These are phyloP conservation scores for Characodon lateralis DNA, from an alignment of 2,797 vertebrate species.

Conservation along the genomic window DNA sequence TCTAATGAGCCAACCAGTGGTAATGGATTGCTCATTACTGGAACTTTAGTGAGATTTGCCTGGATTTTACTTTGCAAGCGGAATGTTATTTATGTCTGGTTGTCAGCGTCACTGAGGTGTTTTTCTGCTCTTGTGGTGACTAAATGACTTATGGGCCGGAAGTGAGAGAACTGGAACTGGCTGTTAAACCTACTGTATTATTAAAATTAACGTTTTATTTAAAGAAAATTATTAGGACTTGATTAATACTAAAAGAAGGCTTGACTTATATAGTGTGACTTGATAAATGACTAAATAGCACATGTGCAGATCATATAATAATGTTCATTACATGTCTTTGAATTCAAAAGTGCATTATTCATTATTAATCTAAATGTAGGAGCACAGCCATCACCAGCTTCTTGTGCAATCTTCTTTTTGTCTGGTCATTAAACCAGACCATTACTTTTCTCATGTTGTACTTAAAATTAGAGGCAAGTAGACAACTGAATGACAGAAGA, in stretches of 20 bases:
- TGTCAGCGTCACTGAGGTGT: slow-evolving; percentile 44
- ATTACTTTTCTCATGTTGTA: neutral
- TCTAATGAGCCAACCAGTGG: slow-evolving; percentile 67
- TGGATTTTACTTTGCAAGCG: slow-evolving; percentile 38
- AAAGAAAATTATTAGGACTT: slow-evolving; percentile 7
- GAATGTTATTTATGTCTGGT: slow-evolving; percentile 27
- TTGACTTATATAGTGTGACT: neutral
- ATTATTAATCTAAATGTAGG: neutral
- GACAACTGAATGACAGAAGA: neutral
- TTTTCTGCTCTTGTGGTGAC: slow-evolving; percentile 3
- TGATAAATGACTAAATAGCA: slow-evolving; percentile 1
- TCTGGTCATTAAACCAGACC: neutral
- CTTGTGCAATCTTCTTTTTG: neutral
- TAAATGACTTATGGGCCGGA: slow-evolving; percentile 19
- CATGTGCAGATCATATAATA: neutral
- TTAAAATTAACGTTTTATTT: slow-evolving; percentile 13
- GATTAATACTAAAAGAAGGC: slow-evolving; percentile 1
- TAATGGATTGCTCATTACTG: slow-evolving; percentile 70
- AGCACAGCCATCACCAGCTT: neutral
- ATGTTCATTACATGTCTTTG: neutral
- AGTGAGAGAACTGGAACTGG: slow-evolving; percentile 11
- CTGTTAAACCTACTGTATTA: slow-evolving; percentile 12
- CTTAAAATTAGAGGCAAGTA: neutral
- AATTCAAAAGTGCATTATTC: neutral
- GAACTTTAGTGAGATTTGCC: slow-evolving; percentile 31